These are phyloP conservation scores for Tonatia bakeri DNA, from an alignment of 2,113 vertebrate genomes.

Conservation along the genomic window DNA sequence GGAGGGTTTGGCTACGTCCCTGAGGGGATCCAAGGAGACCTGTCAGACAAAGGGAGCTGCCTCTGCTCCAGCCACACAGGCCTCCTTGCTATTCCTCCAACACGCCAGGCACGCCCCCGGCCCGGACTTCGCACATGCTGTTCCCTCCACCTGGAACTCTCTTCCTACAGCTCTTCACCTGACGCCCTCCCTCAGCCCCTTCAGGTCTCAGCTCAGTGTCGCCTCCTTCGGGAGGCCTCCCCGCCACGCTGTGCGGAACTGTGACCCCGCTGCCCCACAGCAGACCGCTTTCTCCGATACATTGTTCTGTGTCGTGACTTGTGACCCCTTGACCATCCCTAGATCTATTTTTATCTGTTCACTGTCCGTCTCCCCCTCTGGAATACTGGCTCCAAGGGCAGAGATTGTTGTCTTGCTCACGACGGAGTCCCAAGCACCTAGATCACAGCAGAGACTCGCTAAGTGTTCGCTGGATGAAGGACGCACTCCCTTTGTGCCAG, in stretches of 20 bases:
- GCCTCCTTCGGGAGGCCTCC: background rate
- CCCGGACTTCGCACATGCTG: background rate
- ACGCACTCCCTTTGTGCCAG: background rate
- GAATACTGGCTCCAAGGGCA: accelerated
- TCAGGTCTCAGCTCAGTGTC: background rate
- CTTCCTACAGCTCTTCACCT: background rate
- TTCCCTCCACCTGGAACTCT: background rate
- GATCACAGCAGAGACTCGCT: background rate
- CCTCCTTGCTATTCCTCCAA: background rate
- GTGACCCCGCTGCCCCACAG: accelerated
- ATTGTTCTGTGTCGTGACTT: background rate
- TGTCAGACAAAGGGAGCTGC: no score
- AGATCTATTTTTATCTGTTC: background rate
- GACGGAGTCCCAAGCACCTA: background rate
- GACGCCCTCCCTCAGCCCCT: background rate
- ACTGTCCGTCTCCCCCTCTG: background rate
- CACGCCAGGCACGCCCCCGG: accelerated
- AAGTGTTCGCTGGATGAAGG: background rate
- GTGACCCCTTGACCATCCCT: background rate
- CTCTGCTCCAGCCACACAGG: background rate
- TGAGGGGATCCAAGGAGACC: background rate
- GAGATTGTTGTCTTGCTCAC: background rate
- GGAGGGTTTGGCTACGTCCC: background rate
- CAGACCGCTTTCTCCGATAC: background rate
- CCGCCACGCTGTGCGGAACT: background rate